phyloP scores from a whole-genome alignment of 2,113 vertebrate species.

The Balaenoptera acutorostrata region DNA sequence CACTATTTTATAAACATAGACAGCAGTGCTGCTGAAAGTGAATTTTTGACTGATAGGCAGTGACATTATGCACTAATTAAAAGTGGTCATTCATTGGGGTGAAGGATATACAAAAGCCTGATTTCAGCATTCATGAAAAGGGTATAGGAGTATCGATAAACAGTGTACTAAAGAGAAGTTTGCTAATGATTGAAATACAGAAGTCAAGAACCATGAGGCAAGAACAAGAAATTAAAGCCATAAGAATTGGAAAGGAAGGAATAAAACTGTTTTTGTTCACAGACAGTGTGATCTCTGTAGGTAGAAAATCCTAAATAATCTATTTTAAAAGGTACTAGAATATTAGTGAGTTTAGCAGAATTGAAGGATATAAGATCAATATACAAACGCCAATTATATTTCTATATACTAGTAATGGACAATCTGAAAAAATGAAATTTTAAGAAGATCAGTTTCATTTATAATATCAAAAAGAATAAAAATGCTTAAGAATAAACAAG shows the following conservation, averaged over 20 bases:
- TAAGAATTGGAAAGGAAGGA: slow-evolving; percentile 11
- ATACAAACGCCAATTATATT: not conserved
- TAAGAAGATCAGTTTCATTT: not conserved
- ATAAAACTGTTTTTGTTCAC: not conserved
- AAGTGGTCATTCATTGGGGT: not conserved
- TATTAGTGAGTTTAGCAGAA: not conserved
- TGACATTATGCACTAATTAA: not conserved
- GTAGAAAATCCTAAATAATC: not conserved
- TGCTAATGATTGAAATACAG: not conserved
- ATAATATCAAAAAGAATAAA: not conserved
- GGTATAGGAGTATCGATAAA: not conserved
- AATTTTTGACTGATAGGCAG: not conserved
- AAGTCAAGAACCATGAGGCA: not conserved
- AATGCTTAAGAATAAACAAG: not conserved
- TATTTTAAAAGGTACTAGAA: not conserved
- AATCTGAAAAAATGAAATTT: slow-evolving; percentile 9
- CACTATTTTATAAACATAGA: not conserved
- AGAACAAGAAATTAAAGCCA: not conserved
- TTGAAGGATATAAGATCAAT: not conserved
- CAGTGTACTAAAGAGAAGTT: not conserved
- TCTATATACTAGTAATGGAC: not conserved
- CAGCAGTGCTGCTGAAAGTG: not conserved
- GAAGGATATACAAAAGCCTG: not conserved
- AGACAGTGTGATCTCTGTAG: not conserved
- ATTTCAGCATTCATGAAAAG: not conserved